A percentile compares a stretch with the other conserved stretches of the same genome.
These are phyloP conservation scores for Probaryconus sp. DNA, from an alignment of 1,140 invertebrate species.

Conservation along the genomic window DNA sequence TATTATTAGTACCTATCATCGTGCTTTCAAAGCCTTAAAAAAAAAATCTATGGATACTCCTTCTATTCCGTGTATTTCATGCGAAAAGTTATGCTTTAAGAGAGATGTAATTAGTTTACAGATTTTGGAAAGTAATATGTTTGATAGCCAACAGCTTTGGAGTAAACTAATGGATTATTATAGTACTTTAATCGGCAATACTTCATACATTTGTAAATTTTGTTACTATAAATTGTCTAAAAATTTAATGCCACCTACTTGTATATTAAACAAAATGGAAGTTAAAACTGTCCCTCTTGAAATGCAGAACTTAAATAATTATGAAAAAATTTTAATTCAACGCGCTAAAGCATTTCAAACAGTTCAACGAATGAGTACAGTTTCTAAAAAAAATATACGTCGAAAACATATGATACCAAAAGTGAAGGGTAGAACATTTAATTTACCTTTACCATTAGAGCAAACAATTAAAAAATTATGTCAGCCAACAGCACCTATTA, in stretches of 20 bases:
- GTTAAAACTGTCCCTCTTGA: background rate
- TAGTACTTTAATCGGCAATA: background rate
- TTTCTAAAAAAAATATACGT: slow-evolving; percentile 63
- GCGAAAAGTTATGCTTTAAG: slow-evolving; percentile 42
- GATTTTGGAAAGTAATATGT: slow-evolving; percentile 13
- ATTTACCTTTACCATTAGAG: slow-evolving; percentile 64
- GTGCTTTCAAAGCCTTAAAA: slow-evolving; percentile 32
- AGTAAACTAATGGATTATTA: slow-evolving; percentile 23
- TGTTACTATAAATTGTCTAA: slow-evolving; percentile 12
- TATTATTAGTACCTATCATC: slow-evolving; percentile 10
- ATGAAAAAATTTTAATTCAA: slow-evolving; percentile 66
- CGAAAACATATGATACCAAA: slow-evolving; percentile 54
- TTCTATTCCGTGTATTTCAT: slow-evolving; percentile 34
- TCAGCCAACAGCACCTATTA: slow-evolving; percentile 34
- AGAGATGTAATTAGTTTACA: slow-evolving; percentile 15
- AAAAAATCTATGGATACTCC: slow-evolving; percentile 31
- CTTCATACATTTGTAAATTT: slow-evolving; percentile 7
- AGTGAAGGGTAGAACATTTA: slow-evolving; percentile 66
- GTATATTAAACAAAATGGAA: slow-evolving; percentile 42
- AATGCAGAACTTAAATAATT: slow-evolving; percentile 40
- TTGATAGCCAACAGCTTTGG: slow-evolving; percentile 19
- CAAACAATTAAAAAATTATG: slow-evolving; percentile 60
- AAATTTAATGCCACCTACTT: slow-evolving; percentile 21
- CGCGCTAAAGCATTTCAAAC: slow-evolving; percentile 69
- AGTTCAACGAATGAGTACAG: slow-evolving; percentile 60